Base-by-base conservation (phyloP, 2,888 invertebrate species). In the Diarsia rubi region DNA sequence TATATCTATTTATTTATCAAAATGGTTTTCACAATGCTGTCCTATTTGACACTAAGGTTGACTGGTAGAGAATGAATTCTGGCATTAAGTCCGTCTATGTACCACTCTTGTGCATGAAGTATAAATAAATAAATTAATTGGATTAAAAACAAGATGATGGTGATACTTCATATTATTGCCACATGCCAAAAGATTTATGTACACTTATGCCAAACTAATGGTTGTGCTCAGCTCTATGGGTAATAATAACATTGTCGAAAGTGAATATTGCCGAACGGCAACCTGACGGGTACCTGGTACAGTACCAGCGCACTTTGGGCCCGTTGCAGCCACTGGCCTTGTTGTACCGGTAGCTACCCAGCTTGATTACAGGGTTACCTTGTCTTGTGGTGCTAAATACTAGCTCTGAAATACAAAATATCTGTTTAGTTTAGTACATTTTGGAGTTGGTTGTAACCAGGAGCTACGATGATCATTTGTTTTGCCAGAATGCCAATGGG, bases 271-370 rank as follows among this genome's bases (percentile, higher is more conserved):
- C 69, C 0, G 82, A 67, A 0, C 75, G 71, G 12, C 84, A 83
- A 37, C 84, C 82, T 1, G 14, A 4, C 0, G 64, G 24, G 9
- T 59, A 62, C 37, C 74, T 69, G 16, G 70, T 84, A 21, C 82
- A 82, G 42, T 71, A 69, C 80, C 84, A 82, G 1, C 87, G 66
- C 19, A 73, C 69, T 57, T 76, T 80, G 5, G 71, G 59, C 5
- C 85, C 77, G 12, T 21, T 73, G n/a, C 52, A 75, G 14, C 31
- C 14, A 16, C 62, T 64, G 9, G 82, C 73, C 8, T 44, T 73
- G 9, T 84, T 82, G 75, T 86, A 90, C 9, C 90, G 79, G 69
- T 89, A 86, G 1, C 5, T 16, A 11, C 88, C 90, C 16, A 88
- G 12, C 9, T 82, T 64, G 3, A 90, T 72, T 1, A 89, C 83